Base-by-base conservation (phyloP, 2,888 invertebrate species). In the Artemia sinica region DNA sequence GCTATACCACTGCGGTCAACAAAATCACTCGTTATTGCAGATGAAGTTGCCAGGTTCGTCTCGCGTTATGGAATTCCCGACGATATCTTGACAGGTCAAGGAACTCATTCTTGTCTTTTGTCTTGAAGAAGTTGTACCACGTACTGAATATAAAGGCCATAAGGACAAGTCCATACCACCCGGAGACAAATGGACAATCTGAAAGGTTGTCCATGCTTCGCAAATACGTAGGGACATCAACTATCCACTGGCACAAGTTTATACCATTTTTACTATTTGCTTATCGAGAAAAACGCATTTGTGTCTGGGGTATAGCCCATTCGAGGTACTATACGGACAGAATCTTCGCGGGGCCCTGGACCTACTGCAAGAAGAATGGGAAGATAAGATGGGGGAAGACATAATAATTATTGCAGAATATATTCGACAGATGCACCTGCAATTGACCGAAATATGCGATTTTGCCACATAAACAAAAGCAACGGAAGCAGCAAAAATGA, bases 401-500 rank as follows among this genome's bases (percentile, higher is more conserved):
- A 18, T 18, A 18, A 18, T 18, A 18, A 18, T 18, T 18, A 18
- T 18, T 69, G 12, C 48, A 66, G 69, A 71, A 71, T 49, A 69
- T 49, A 69, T 71, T 69, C 66, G 70, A 69, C 67, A 71, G 65
- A 67, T 71, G 68, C 58, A 67, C 67, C 28, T 68, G 66, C 48
- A 65, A 66, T 52, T 67, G 66, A 52, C 67, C 49, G 65, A 71
- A 71, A 49, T 69, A 70, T 49, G 41, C 65, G 66, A 63, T 68
- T 71, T 71, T 68, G 28, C 58, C 58, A 58, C 58, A 58, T 13
- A 58, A 58, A 7, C 58, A 58, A 58, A 58, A 58, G 58, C 58
- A 58, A 58, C 58, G 13, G 58, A 58, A 58, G 58, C 58, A 58
- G 58, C 7, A 58, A 58, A 14, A 8, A 58, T 58, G 58, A 58